Percentiles rank a stretch among this genome's conserved stretches.
Conservation (phyloP, 2,113 vertebrate species). For the Prietella phreatophila region DNA sequence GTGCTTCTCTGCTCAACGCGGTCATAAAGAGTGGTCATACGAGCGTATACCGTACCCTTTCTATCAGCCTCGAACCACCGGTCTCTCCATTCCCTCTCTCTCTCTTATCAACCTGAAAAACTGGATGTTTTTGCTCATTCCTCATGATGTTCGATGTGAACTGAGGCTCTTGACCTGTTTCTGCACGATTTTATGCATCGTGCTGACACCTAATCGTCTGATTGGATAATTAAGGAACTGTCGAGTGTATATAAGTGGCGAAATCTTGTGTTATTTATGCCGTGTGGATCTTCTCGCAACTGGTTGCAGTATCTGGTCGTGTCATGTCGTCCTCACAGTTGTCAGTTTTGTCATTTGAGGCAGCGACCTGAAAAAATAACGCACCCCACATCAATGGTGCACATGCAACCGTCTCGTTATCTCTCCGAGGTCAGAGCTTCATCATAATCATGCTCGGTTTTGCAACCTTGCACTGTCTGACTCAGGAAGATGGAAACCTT, state of each 20-base stretch:
- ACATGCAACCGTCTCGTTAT: not conserved
- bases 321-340: not conserved
- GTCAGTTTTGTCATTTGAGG: not conserved
- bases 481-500: conserved; percentile 18
- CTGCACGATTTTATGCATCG: not conserved
- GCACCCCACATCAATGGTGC: not conserved
- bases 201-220: not conserved
- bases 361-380: not conserved
- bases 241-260: not conserved
- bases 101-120: not conserved
- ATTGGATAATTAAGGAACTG: not conserved
- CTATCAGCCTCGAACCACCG: not conserved
- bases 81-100: not conserved
- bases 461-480: conserved; percentile 6
- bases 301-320: not conserved
- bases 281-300: not conserved
- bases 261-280: not conserved
- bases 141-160: not conserved
- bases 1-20: not conserved
- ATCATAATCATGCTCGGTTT: not conserved
- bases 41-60: not conserved
- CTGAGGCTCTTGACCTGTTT: not conserved
- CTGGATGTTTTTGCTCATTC: not conserved
- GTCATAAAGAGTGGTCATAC: not conserved
- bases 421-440: not conserved